Conservation (phyloP, 2,113 vertebrate species). For the Theristicus caerulescens region DNA sequence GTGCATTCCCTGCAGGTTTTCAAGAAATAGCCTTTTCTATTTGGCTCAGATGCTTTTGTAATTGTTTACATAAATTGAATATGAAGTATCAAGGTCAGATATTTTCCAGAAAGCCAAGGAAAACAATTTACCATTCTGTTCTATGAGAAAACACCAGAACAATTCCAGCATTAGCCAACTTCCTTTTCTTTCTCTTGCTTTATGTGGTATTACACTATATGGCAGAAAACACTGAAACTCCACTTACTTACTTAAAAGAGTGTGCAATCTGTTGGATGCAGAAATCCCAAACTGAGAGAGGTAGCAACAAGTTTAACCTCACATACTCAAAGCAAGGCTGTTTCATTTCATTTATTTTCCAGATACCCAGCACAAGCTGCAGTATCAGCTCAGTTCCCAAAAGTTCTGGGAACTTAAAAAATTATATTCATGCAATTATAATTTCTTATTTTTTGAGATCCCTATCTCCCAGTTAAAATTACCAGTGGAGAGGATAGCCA, state of each 20-base stretch:
- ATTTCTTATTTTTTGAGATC: background rate
- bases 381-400: background rate
- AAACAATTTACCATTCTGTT: conserved; percentile 50
- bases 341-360: background rate
- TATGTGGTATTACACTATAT: background rate
- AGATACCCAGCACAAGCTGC: background rate
- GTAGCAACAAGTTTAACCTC: background rate
- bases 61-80: conserved; percentile 65
- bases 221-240: background rate
- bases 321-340: background rate
- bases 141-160: conserved; percentile 34
- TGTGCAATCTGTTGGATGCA: background rate
- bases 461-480: background rate
- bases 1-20: conserved; percentile 59
- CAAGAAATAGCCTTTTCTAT: conserved; percentile 49
- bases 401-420: background rate
- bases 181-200: conserved; percentile 18
- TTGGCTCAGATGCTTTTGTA: conserved; percentile 40
- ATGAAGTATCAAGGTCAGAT: conserved; percentile 63
- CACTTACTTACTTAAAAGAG: background rate
- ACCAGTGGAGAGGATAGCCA: background rate
- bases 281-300: background rate
- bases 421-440: background rate
- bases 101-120: conserved; percentile 56
- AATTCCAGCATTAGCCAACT: conserved; percentile 5